phyloP scores from a whole-genome alignment of 1,140 invertebrate genomes.

The Pinna nobilis region DNA sequence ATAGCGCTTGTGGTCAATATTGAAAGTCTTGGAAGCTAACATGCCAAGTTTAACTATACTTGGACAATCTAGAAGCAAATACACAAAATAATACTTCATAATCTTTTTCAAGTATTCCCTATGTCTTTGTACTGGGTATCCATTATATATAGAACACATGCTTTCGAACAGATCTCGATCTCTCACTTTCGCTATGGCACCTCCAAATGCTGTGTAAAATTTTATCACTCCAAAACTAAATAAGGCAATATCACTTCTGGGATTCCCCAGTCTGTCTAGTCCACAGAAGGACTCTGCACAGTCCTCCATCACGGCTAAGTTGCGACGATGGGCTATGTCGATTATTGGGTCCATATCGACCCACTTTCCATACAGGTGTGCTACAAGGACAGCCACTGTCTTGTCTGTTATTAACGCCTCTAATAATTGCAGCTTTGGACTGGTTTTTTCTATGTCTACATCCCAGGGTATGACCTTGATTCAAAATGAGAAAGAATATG shows the following conservation, averaged over 20 bases:
- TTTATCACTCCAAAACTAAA: slow-evolving; percentile 75
- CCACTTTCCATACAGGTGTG: slow-evolving; percentile 72
- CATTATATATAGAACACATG: slow-evolving; percentile 60
- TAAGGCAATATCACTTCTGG: slow-evolving; percentile 65
- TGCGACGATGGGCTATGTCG: slow-evolving; percentile 60
- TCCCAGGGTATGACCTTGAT: slow-evolving; percentile 67
- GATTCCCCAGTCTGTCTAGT: slow-evolving; percentile 69
- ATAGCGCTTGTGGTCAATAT: slow-evolving; percentile 63
- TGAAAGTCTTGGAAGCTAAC: slow-evolving; percentile 52
- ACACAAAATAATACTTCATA: slow-evolving; percentile 66
- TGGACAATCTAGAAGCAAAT: slow-evolving; percentile 62
- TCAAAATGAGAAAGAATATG: slow-evolving; percentile 2
- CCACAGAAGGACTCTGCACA: slow-evolving; percentile 74
- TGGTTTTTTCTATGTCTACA: slow-evolving; percentile 68
- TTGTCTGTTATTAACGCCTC: slow-evolving; percentile 64
- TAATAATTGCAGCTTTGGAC: slow-evolving; percentile 67
- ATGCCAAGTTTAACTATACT: slow-evolving; percentile 57
- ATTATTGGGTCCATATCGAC: slow-evolving; percentile 68
- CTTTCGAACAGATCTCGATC: slow-evolving; percentile 58
- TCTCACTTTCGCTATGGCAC: slow-evolving; percentile 71
- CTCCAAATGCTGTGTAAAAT: slow-evolving; percentile 72
- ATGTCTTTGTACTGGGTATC: slow-evolving; percentile 61
- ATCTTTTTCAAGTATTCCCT: slow-evolving; percentile 69
- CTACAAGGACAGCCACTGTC: slow-evolving; percentile 71
- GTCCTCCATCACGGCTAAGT: slow-evolving; percentile 71